Base-by-base conservation (phyloP, 2,797 vertebrate species). In the Labroides dimidiatus region DNA sequence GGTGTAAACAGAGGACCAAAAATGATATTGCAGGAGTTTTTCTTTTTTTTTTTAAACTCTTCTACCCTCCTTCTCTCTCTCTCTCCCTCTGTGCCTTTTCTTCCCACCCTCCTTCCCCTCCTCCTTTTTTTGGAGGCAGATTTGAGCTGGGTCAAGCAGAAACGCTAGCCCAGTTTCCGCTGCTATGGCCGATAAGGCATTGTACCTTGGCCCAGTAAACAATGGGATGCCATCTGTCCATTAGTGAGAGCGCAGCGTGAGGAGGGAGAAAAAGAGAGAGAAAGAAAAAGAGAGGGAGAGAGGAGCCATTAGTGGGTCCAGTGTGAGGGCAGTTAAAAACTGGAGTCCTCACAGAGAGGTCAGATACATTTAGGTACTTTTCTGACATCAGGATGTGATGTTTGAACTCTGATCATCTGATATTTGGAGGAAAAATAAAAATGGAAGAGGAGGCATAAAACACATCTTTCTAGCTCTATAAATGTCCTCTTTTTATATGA, bases 181-280 rank as follows among this genome's bases (percentile, higher is more conserved):
- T 87, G 85, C 89, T 89, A 86, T 92, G 90, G 87, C 89, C 84
- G 89, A 93, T 93, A 92, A 92, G 91, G 89, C 91, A 93, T 92
- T 91, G 90, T 91, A 92, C 91, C 89, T 93, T 92, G 87, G 91
- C 92, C 91, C 87, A 91, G 92, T 91, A 93, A 93, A 93, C 90
- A 93, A 91, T 90, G 84, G 89, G 89, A 90, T 89, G 87, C 91
- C 90, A 93, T 92, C 92, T 92, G 91, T 93, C 92, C 87, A 90
- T 92, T 93, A 91, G 87, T 49, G 75, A 89, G 88, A 86, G 82
- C 87, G 79, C 86, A 87, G 86, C 72, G 70, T 91, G 88, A 86
- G 80, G 71, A 85, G 61, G 69, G 80, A 76, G 78, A 52, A 74
- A 67, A 63, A 69, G 33, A 64, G 54, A 68, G 58, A 41, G 53